Evolutionary conservation across 2,797 vertebrate species (phyloP), one percentile per base, ranked within the genome.

Genomic region (Acipenser ruthenus): DNA sequence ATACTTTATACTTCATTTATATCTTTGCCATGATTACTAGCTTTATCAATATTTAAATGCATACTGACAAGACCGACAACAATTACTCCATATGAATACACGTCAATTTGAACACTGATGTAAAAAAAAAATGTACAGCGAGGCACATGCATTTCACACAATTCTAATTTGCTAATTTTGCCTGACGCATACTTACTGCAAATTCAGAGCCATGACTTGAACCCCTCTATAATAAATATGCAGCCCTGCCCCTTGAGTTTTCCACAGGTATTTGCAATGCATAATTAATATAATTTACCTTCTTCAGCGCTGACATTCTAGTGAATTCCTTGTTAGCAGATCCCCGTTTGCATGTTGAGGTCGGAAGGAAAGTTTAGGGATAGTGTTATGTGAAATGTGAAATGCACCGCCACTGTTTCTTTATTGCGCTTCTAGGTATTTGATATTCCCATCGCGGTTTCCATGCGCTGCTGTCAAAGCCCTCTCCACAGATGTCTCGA

Each of bases 261-360:
- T 68, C 9, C 13, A 61, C 65, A 64, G 49, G 67, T 70, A 68
- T 68, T 64, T 69, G 49, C 68, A 60, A 66, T 66, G 49, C 59
- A 70, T 65, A 55, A 66, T 23, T 37, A 65, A 62, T 23, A 62
- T 37, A 58, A 75, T 75, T 75, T 91, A 97, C 94, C 95, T 97
- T 95, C 83, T 90, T 93, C 91, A 93, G 86, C 86, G 91, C 89
- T 87, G 93, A 94, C 94, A 97, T 97, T 88, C 85, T 94, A 89
- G 78, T 84, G 76, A 82, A 83, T 84, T 90, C 84, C 86, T 80
- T 73, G 75, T 82, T 84, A 82, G 79, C 78, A 79, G 78, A 79
- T 70, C 79, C 78, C 60, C 37, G 63, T 76, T 86, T 81, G 87
- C 91, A 90, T 88, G 81, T 74, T 79, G 82, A 81, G 75, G 79